Base-by-base conservation (phyloP, 2,888 invertebrate species). In the Protula sp. region DNA sequence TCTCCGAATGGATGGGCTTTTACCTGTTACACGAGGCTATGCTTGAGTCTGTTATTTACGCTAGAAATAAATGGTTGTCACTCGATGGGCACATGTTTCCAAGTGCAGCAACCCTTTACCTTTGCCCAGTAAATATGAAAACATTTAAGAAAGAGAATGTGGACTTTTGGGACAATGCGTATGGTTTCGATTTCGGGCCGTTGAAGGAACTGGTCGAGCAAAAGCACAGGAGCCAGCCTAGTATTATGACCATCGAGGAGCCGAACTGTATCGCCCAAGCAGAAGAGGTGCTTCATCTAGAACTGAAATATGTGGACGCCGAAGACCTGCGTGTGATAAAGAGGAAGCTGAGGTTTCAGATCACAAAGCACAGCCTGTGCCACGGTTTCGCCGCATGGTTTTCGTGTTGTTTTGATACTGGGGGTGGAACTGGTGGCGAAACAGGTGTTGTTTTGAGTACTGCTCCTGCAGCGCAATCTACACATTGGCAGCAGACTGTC, bases 401-500 rank as follows among this genome's bases (percentile, higher is more conserved):
- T 66, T 74, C 76, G 68, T 75, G 74, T 1, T 1, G 68, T 60
- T n/a, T n/a, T n/a, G n/a, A n/a, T n/a, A n/a, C n/a, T n/a, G n/a
- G n/a, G n/a, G n/a, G n/a, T n/a, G n/a, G n/a, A n/a, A n/a, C n/a
- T n/a, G n/a, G n/a, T n/a, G 57, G 30, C 3, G 38, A 3, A 2
- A 27, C 3, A 9, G 26, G 57, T 3, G 38, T 91, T 3, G 81
- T 84, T 2, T 87, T 94, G 72, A 88, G 89, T 55, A 94, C 94
- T 0, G 88, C 90, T 1, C 94, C 94, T 2, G 82, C 85, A 47
- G 82, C 84, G 0, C 84, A 86, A 0, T 84, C 87, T 27, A 95
- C 95, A 0, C 95, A 95, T 83, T 95, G 95, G 95, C 92, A 94
- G 76, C 95, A 95, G 80, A 93, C 93, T 0, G 85, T 93, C 1